Conservation (phyloP, 2,888 invertebrate genomes). For the Heliconius erato region DNA sequence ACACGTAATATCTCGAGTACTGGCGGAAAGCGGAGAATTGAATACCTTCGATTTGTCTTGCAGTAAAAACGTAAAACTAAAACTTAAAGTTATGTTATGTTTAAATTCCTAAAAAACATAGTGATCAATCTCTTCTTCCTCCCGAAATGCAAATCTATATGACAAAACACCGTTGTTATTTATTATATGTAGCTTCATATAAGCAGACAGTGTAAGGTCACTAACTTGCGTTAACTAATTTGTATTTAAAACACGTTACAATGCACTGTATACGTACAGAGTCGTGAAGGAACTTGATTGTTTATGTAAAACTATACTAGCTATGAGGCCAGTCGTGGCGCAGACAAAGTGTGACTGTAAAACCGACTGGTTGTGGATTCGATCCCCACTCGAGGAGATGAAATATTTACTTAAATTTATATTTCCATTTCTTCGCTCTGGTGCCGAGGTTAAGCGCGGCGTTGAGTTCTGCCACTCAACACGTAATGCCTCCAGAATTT, state of each 20-base stretch:
- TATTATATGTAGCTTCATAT: background rate
- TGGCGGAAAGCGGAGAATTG: background rate
- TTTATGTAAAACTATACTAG: constrained; percentile 1
- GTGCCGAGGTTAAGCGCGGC: too few relatives aligned
- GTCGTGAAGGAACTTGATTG: constrained; percentile 21
- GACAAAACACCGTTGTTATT: background rate
- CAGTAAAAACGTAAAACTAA: too few relatives aligned
- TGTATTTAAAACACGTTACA: constrained; percentile 14
- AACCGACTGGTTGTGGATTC: too few relatives aligned
- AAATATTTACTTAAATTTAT: too few relatives aligned
- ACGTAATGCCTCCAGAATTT: too few relatives aligned
- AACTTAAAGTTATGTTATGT: too few relatives aligned
- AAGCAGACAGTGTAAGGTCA: constrained; percentile 19
- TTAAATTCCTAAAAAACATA: background rate
- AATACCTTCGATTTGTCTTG: background rate
- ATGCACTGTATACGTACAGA: background rate
- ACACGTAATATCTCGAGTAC: background rate
- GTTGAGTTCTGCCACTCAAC: too few relatives aligned
- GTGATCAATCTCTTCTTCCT: background rate
- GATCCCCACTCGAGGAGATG: too few relatives aligned
- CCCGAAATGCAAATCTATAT: background rate
- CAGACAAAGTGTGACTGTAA: too few relatives aligned
- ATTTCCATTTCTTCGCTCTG: too few relatives aligned
- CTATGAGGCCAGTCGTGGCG: too few relatives aligned
- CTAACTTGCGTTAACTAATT: constrained; percentile 19